These are phyloP conservation scores for Tenthredo livida DNA, from an alignment of 2,888 invertebrate genomes.

Conservation along the genomic window DNA sequence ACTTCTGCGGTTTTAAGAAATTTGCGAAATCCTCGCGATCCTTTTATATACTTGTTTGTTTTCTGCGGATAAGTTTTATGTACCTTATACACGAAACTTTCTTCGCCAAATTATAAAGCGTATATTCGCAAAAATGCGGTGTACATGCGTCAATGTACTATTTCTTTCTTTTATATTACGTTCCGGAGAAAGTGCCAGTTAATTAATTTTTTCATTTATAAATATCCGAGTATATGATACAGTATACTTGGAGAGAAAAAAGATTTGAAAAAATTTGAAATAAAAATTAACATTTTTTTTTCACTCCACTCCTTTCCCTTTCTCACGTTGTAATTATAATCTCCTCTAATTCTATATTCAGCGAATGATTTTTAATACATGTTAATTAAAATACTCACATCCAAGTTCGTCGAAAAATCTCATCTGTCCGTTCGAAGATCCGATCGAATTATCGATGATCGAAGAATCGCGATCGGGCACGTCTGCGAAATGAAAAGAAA, in stretches of 20 bases:
- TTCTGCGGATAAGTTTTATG: neutral
- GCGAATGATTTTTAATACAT: neutral
- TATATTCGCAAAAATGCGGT: conserved; percentile 23
- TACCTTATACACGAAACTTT: neutral
- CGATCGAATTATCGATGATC: conserved; percentile 63
- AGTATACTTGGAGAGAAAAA: too few species aligned
- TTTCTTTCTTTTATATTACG: neutral
- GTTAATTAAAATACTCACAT: conserved; percentile 71
- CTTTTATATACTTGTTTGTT: conserved; percentile 15
- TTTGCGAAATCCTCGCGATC: neutral
- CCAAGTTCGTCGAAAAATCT: conserved; percentile 76
- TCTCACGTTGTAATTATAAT: neutral
- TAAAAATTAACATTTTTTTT: too few species aligned
- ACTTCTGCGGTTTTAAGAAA: neutral
- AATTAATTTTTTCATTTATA: neutral
- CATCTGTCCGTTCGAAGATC: conserved; percentile 62
- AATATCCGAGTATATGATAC: neutral
- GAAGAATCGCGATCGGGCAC: conserved; percentile 57
- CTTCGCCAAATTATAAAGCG: conserved; percentile 21
- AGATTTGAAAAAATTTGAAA: too few species aligned
- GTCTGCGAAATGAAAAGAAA: conserved; percentile 55
- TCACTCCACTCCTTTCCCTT: neutral
- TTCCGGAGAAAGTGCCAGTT: neutral
- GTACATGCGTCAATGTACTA: neutral
- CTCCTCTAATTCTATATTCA: neutral